phyloP scores from a whole-genome alignment of 1,140 invertebrate species.

The Cotesia typhae region DNA sequence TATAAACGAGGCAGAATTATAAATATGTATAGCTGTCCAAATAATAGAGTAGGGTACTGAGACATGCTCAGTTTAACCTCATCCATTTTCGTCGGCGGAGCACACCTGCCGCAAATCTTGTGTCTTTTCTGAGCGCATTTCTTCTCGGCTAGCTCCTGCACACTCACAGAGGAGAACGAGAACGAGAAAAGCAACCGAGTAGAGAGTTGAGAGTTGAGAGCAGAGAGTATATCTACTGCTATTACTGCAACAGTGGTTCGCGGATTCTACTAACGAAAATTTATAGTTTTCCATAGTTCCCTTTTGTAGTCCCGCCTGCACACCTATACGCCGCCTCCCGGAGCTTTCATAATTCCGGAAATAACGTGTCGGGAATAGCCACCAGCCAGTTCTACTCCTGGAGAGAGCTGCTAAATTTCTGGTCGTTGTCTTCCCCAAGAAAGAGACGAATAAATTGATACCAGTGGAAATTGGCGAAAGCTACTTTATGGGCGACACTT shows the following conservation, averaged over 20 bases:
- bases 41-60: constrained; percentile 23
- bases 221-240: not conserved
- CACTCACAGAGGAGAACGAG: not conserved
- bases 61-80: constrained; percentile 14
- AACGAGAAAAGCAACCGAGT: no score
- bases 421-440: no score
- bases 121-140: constrained; percentile 6
- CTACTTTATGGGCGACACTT: not conserved
- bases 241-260: constrained; percentile 4
- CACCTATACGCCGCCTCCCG: not conserved
- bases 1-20: not conserved
- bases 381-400: not conserved
- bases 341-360: constrained; percentile 35
- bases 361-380: constrained; percentile 30
- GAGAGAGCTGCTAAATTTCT: constrained; percentile 10
- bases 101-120: constrained; percentile 7
- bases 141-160: not conserved
- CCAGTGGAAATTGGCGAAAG: constrained; percentile 42
- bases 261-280: constrained; percentile 34
- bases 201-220: no score
- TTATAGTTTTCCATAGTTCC: constrained; percentile 36
- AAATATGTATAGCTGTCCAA: constrained; percentile 25
- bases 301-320: constrained; percentile 15
- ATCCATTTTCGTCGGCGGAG: not conserved
- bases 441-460: constrained; percentile 50